A percentile compares a stretch with the other conserved stretches of the same genome.
phyloP scores from a whole-genome alignment of 2,113 vertebrate species.

The Pica pica region DNA sequence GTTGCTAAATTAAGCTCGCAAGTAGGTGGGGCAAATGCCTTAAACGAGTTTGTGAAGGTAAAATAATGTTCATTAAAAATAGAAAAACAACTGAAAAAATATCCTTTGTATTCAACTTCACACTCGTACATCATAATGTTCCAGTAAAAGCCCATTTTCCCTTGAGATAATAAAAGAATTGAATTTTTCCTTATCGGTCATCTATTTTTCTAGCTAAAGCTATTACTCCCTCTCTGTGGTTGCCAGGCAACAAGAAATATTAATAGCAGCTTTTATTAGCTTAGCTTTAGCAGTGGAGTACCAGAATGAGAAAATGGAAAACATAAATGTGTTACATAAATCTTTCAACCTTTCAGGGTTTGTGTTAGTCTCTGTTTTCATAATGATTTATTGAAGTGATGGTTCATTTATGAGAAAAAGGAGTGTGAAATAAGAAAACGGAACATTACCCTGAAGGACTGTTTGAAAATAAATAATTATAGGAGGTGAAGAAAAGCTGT shows the following conservation, averaged over 20 bases:
- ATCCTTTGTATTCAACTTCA: constrained; percentile 82
- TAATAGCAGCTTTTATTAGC: constrained; percentile 99
- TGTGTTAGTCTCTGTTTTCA: constrained; percentile 98
- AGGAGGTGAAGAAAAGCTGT: constrained; percentile 91
- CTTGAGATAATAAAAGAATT: constrained; percentile 99
- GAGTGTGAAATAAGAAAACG: constrained; percentile 96
- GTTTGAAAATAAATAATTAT: constrained; percentile 99
- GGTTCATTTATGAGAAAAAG: constrained; percentile 99
- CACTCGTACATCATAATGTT: constrained; percentile 97
- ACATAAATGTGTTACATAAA: constrained; percentile 99
- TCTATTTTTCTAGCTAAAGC: constrained; percentile 99
- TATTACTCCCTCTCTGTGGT: constrained; percentile 98
- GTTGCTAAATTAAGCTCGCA: constrained; percentile 74
- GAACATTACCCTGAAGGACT: constrained; percentile 97
- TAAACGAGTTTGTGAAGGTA: constrained; percentile 71
- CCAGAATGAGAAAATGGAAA: constrained; percentile 99
- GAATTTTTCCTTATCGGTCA: constrained; percentile 99
- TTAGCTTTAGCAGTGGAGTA: constrained; percentile 98
- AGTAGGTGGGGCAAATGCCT: constrained; percentile 58
- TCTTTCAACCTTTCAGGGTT: constrained; percentile 97
- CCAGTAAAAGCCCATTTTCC: constrained; percentile 97
- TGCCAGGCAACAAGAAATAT: constrained; percentile 99
- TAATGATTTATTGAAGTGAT: constrained; percentile 98
- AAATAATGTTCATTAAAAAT: constrained; percentile 79
- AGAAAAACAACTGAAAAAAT: constrained; percentile 77